phyloP scores from a whole-genome alignment of 2,888 invertebrate genomes.

The Orgyia antiqua region DNA sequence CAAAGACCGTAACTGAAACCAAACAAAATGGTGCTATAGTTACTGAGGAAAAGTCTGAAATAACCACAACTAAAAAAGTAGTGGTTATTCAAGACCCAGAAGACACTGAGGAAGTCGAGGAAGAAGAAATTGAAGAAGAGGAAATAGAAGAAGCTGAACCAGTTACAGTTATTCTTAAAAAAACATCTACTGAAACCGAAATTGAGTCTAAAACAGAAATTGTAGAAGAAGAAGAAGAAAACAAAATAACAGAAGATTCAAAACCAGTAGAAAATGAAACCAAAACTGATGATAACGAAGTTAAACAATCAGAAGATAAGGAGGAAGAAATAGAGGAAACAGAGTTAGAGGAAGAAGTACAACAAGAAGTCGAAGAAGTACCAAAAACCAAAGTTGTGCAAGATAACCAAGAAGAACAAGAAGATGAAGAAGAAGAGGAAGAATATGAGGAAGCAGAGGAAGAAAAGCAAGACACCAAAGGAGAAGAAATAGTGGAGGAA shows the following conservation, averaged over 20 bases:
- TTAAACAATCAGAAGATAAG: constrained; percentile 9
- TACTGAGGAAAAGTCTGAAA: constrained; percentile 54
- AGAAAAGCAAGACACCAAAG: constrained; percentile 3
- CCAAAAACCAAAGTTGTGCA: constrained; percentile 10
- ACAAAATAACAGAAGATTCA: constrained; percentile 5
- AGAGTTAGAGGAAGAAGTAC: constrained; percentile 5
- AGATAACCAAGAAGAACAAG: constrained; percentile 10
- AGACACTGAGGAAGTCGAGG: constrained; percentile 37
- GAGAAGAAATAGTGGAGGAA: constrained; percentile 1
- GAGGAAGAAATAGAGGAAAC: constrained; percentile 5
- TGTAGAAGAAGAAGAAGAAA: constrained; percentile 8
- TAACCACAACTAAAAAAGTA: constrained; percentile 51
- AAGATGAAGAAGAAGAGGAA: constrained; percentile 11
- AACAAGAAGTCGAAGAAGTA: constrained; percentile 4
- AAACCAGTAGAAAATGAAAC: constrained; percentile 2
- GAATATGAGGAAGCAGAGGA: constrained; percentile 22
- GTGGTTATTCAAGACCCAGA: constrained; percentile 47
- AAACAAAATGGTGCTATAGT: constrained; percentile 45
- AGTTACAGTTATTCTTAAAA: constrained; percentile 31
- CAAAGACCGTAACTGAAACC: constrained; percentile 11
- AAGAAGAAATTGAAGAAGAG: constrained; percentile 33
- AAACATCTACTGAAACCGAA: constrained; percentile 17
- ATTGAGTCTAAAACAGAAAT: constrained; percentile 6
- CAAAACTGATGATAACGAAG: constrained; percentile 6
- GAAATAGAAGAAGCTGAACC: constrained; percentile 33